Evolutionary conservation across 2,888 invertebrate genomes (phyloP).

Genomic region (Protonemura montana): DNA sequence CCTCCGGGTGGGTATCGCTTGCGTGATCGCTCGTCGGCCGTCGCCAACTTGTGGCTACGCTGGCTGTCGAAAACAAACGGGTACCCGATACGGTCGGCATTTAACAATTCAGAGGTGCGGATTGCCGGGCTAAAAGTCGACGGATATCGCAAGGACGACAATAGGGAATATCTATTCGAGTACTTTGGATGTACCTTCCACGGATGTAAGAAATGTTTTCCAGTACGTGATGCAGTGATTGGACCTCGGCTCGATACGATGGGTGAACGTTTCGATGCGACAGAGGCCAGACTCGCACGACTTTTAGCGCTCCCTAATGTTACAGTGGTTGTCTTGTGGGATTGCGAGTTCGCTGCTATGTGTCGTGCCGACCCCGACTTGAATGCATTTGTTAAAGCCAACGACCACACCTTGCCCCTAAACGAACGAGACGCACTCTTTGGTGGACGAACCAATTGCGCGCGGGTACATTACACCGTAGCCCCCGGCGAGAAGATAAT

Average conservation of each 20-base stretch:
- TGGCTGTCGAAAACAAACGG: too few species aligned
- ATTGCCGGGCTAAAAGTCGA: too few species aligned
- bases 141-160: too few species aligned
- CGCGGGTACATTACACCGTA: constrained; percentile 50
- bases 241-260: background rate
- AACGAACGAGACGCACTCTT: constrained; percentile 52
- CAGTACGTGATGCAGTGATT: background rate
- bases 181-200: constrained; percentile 46
- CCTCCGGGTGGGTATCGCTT: too few species aligned
- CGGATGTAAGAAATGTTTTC: constrained; percentile 26
- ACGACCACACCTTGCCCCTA: background rate
- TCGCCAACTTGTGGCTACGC: too few species aligned
- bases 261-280: constrained; percentile 1
- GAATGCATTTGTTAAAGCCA: background rate
- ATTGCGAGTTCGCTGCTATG: constrained; percentile 44
- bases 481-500: constrained; percentile 51
- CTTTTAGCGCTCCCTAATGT: constrained; percentile 3
- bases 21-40: too few species aligned
- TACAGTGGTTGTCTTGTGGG: constrained; percentile 46
- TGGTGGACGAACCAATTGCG: constrained; percentile 53
- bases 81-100: too few species aligned
- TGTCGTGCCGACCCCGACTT: background rate
- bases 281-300: background rate
- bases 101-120: too few species aligned
- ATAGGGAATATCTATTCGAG: background rate